phyloP scores from a whole-genome alignment of 2,888 invertebrate genomes.

The Hypolimnas misippus region DNA sequence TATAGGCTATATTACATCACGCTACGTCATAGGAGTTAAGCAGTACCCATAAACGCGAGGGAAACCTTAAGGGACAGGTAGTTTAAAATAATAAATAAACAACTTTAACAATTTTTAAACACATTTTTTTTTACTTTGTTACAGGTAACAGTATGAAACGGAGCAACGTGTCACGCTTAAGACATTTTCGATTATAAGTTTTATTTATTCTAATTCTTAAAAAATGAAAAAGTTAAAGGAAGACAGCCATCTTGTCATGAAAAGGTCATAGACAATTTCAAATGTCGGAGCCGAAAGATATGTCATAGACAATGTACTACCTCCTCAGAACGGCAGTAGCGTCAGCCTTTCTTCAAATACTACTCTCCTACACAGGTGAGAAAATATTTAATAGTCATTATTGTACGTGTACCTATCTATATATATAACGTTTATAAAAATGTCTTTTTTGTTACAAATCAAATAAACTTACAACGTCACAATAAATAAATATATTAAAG shows the following conservation, averaged over 20 bases:
- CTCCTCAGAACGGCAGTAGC: constrained; percentile 71
- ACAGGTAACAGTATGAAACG: constrained; percentile 59
- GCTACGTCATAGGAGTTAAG: no score
- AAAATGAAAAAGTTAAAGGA: constrained; percentile 66
- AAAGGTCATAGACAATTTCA: constrained; percentile 61
- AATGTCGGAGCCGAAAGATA: constrained; percentile 67
- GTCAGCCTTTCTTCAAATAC: constrained; percentile 74
- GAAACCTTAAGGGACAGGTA: no score
- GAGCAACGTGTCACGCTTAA: constrained; percentile 21
- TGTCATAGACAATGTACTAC: constrained; percentile 77
- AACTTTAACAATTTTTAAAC: no score
- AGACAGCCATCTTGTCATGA: constrained; percentile 46
- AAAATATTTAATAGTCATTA: no score
- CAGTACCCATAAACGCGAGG: no score
- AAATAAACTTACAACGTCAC: no score
- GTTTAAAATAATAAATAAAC: no score
- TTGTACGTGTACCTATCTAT: no score
- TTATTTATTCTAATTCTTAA: constrained; percentile 19
- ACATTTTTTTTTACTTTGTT: constrained; percentile 50
- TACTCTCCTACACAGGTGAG: constrained; percentile 70
- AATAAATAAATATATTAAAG: no score
- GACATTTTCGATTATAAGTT: constrained; percentile 6
- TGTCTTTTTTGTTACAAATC: no score
- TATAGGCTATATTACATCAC: no score
- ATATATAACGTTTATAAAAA: no score